phyloP scores from a whole-genome alignment of 2,888 invertebrate species.

The Pristionchus fissidentatus region DNA sequence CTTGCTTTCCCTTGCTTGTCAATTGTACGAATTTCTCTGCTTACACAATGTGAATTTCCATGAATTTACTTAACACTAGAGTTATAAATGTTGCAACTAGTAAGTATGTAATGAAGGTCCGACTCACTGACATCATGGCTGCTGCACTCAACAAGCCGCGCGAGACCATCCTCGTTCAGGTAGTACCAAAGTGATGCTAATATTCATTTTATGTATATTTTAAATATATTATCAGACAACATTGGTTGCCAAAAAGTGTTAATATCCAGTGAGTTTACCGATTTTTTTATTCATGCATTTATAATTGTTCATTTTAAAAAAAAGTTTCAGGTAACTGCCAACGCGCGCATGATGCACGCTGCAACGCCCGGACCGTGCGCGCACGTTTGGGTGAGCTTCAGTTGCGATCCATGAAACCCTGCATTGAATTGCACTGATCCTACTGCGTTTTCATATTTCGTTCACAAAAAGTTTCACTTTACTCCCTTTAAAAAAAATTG shows the following conservation, averaged over 20 bases:
- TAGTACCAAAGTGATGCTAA: not conserved
- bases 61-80: not conserved
- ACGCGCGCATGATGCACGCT: slow-evolving; percentile 22
- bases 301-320: not conserved
- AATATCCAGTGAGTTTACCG: not conserved
- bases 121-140: slow-evolving; percentile 38
- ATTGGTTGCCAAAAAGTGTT: too few relatives aligned
- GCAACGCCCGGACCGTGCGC: slow-evolving; percentile 34
- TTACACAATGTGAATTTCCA: not conserved
- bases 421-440: not conserved
- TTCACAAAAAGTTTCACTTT: not conserved
- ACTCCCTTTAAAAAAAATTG: too few relatives aligned
- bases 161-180: slow-evolving; percentile 25
- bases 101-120: not conserved
- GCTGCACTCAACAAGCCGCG: slow-evolving; percentile 18
- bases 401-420: not conserved
- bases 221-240: too few relatives aligned
- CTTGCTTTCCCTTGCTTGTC: not conserved
- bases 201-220: not conserved
- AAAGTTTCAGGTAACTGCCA: not conserved
- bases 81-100: not conserved
- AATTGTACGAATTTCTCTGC: not conserved
- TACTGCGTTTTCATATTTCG: not conserved
- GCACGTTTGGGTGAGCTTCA: slow-evolving; percentile 22
- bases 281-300: not conserved